Conservation (phyloP, 2,888 invertebrate species). For the Plemyria rubiginata region DNA sequence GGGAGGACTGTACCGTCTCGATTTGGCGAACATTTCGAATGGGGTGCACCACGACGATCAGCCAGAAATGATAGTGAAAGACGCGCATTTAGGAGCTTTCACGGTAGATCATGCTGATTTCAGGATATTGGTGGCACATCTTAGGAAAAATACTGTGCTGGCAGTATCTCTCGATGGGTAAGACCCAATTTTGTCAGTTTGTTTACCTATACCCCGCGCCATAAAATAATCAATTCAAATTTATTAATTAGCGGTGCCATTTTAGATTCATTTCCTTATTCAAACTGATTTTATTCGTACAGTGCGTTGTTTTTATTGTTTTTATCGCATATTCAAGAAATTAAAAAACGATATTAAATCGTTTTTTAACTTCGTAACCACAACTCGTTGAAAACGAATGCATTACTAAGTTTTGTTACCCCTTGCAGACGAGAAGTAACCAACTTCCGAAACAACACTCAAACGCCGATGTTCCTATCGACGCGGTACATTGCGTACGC, state of each 20-base stretch:
- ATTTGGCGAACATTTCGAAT: constrained; percentile 90
- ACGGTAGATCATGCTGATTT: constrained; percentile 93
- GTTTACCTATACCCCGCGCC: too few relatives aligned
- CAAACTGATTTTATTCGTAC: too few relatives aligned
- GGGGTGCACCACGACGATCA: constrained; percentile 89
- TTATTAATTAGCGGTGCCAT: too few relatives aligned
- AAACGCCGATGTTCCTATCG: constrained; percentile 89
- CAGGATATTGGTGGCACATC: constrained; percentile 90
- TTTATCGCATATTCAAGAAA: too few relatives aligned
- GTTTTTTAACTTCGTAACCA: too few relatives aligned
- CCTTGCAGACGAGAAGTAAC: constrained; percentile 86
- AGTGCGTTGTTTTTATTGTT: too few relatives aligned
- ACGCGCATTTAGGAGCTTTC: constrained; percentile 90
- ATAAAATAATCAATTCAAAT: too few relatives aligned
- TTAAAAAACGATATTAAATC: too few relatives aligned
- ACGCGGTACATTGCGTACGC: constrained; percentile 91
- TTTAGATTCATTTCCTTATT: too few relatives aligned
- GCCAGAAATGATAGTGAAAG: constrained; percentile 87
- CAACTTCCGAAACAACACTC: constrained; percentile 90
- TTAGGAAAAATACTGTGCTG: constrained; percentile 90
- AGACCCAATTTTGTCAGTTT: constrained; percentile 29
- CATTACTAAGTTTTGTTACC: background rate
- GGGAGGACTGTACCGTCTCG: constrained; percentile 90
- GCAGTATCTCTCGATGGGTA: constrained; percentile 93
- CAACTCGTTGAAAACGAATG: too few relatives aligned